Conservation (phyloP, 2,113 vertebrate genomes). For the Crotalus viridis region DNA sequence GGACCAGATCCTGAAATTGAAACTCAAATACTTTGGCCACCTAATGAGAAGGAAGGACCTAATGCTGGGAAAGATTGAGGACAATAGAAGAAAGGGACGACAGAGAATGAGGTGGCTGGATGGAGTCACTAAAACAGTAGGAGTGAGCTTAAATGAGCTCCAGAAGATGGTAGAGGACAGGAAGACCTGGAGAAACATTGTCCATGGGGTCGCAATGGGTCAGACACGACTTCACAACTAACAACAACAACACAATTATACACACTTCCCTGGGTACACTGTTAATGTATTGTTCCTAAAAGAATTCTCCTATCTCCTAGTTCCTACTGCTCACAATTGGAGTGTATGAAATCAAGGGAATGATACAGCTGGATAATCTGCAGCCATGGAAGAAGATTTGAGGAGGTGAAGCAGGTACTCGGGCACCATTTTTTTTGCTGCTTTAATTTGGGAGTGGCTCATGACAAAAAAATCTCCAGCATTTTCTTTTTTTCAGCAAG, state of each 20-base stretch:
- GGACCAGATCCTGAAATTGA: no score
- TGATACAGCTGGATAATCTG: background rate
- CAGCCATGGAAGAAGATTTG: background rate
- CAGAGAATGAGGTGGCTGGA: no score
- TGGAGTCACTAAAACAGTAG: no score
- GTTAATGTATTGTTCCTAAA: background rate
- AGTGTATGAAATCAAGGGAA: background rate
- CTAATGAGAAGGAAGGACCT: no score
- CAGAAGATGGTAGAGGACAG: no score
- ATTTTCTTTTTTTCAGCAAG: background rate
- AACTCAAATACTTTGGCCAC: no score
- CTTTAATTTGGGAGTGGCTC: background rate
- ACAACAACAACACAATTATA: background rate
- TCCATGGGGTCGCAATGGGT: no score
- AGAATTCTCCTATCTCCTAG: conserved; percentile 7
- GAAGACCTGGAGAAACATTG: no score
- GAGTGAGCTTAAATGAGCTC: no score
- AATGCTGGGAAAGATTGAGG: no score
- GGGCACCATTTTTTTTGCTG: background rate
- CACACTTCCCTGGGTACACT: background rate
- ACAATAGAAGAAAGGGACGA: no score
- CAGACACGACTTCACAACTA: no score
- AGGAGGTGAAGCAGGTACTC: background rate
- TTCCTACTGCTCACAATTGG: background rate
- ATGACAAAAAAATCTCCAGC: background rate